Conservation (phyloP, 2,797 vertebrate species). For the Astyanax mexicanus region DNA sequence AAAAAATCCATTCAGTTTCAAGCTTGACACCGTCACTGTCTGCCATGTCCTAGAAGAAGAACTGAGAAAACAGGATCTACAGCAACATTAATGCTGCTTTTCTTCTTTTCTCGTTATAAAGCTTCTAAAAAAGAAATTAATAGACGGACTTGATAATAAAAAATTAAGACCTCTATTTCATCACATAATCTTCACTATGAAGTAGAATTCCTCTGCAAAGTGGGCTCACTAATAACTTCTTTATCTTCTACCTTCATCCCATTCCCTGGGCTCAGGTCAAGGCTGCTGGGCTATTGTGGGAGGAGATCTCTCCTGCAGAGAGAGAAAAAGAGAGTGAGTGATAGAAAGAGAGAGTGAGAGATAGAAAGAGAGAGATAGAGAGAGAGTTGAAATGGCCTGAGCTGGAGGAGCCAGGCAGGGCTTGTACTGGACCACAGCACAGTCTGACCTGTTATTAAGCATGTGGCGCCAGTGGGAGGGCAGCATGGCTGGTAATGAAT, state of each 20-base stretch:
- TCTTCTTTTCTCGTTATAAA: too few relatives aligned
- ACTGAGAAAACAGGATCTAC: too few relatives aligned
- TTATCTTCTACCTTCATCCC: background rate
- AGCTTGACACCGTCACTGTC: too few relatives aligned
- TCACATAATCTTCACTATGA: too few relatives aligned
- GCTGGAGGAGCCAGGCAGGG: background rate
- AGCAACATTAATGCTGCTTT: too few relatives aligned
- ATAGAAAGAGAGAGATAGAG: background rate
- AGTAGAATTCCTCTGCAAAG: background rate
- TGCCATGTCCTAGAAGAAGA: too few relatives aligned
- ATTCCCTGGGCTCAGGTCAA: background rate
- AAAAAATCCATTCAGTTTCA: too few relatives aligned
- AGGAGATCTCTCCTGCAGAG: background rate
- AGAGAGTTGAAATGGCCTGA: background rate
- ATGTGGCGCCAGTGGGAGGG: background rate
- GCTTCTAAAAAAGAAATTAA: too few relatives aligned
- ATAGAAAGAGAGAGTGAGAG: background rate
- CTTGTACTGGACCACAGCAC: background rate
- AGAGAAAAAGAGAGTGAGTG: background rate
- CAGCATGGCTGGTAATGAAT: background rate
- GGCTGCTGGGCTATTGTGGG: background rate
- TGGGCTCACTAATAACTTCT: background rate
- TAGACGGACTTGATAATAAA: too few relatives aligned
- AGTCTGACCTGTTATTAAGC: background rate
- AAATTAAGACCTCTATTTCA: too few relatives aligned